Base-by-base conservation (phyloP, 2,888 invertebrate genomes). In the Phrixothrix hirtus region DNA sequence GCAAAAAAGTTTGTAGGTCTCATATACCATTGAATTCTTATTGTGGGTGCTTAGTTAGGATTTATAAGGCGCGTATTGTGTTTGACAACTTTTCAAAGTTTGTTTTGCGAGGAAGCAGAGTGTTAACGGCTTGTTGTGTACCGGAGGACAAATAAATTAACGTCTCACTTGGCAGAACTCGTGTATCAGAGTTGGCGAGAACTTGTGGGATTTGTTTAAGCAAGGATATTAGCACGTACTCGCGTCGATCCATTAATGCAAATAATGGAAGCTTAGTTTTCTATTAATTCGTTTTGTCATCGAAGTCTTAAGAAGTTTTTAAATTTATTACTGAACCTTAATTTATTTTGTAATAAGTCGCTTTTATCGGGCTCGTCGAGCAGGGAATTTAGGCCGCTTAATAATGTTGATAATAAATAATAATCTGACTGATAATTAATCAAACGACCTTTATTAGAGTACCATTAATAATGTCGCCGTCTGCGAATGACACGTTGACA, bases 61-160 rank as follows among this genome's bases (percentile, higher is more conserved):
- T 55, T 55, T 55, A 49, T 49, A 49, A 39, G 48, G 36, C 29
- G 39, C 15, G 49, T 30, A 45, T 48, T 55, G 54, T 55, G 54
- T 55, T 55, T 55, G 54, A 55, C 54, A 55, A 55, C 54, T 55
- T 55, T 55, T 55, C 45, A 38, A 55, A 55, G 38, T 55, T 55
- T 47, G 47, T 55, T 55, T 55, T 55, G 54, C 45, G 45, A 38
- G 54, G 17, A 45, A 53, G 48, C 27, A 43, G 44, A 48, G 54
- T 49, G 43, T 55, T 55, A 49, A 55, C 44, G 45, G 42, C 48
- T 43, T 49, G 45, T 45, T 49, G 49, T 55, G 35, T 17, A 45
- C 38, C 39, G 29, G 41, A 49, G 49, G 49, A 49, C 54, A 55
- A 49, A 55, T 55, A 49, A 55, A 55, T 55, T 55, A 49, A 55